phyloP scores from a whole-genome alignment of 2,797 vertebrate species.

The Periophthalmus magnuspinnatus region DNA sequence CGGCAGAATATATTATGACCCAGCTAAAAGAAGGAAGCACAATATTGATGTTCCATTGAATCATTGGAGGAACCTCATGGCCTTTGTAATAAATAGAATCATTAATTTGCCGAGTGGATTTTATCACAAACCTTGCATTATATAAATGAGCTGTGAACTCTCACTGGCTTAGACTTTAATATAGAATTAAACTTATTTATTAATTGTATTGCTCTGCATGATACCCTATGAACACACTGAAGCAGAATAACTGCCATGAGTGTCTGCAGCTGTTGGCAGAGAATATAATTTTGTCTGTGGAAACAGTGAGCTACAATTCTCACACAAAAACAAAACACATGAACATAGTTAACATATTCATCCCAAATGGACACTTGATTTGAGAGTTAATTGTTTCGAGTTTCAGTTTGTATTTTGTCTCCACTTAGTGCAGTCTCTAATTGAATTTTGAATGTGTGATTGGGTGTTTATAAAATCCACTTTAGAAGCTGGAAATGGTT shows the following conservation, averaged over 20 bases:
- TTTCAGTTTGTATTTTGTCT: conserved; percentile 13
- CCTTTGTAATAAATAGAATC: conserved; percentile 55
- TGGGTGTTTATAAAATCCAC: conserved; percentile 12
- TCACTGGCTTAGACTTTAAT: not conserved
- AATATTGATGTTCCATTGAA: conserved; percentile 64
- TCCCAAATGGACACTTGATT: conserved; percentile 11
- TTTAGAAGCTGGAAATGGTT: conserved; percentile 4
- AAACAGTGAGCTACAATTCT: not conserved
- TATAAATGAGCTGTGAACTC: conserved; percentile 12
- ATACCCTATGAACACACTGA: not conserved
- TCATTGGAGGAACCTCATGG: conserved; percentile 57
- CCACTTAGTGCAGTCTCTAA: conserved; percentile 11
- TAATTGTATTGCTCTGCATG: not conserved
- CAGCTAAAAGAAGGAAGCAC: conserved; percentile 41
- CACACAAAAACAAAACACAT: conserved; percentile 11
- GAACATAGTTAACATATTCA: conserved; percentile 12
- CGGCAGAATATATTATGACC: conserved; percentile 66
- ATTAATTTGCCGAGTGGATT: conserved; percentile 33
- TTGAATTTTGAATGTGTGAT: conserved; percentile 16
- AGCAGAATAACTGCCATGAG: not conserved
- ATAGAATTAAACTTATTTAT: not conserved
- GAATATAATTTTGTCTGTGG: not conserved
- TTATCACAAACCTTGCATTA: conserved; percentile 22
- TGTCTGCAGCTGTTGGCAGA: conserved; percentile 6
- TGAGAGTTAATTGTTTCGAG: conserved; percentile 21